Evolutionary conservation across 2,888 invertebrate genomes (phyloP).

Genomic region (Amphipyra berbera): DNA sequence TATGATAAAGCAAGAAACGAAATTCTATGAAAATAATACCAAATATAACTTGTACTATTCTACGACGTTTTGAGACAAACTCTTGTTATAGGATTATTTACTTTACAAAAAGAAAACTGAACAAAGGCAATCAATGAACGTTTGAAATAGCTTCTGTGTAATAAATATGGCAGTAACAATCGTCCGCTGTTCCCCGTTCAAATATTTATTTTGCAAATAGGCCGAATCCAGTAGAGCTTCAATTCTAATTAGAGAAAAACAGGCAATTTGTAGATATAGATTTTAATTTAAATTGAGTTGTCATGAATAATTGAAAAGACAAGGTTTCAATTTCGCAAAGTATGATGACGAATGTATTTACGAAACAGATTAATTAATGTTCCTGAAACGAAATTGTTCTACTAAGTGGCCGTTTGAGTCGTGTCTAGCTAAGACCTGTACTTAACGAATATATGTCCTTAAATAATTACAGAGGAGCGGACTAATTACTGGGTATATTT

Average conservation of each 20-base stretch:
- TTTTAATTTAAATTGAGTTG: conserved; percentile 70
- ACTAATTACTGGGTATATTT: conserved; percentile 1
- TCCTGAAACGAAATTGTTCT: conserved; percentile 11
- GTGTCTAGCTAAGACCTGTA: conserved; percentile 6
- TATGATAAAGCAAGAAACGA: conserved; percentile 1
- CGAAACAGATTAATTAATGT: conserved; percentile 45
- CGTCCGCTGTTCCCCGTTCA: conserved; percentile 34
- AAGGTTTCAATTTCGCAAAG: conserved; percentile 59
- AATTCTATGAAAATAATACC: conserved; percentile 2
- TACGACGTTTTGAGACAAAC: not conserved
- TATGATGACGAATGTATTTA: conserved; percentile 58
- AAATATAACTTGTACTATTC: not conserved
- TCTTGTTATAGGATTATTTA: conserved; percentile 15
- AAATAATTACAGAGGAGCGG: not conserved
- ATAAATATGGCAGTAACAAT: conserved; percentile 43
- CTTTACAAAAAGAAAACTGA: conserved; percentile 28
- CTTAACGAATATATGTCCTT: conserved; percentile 5
- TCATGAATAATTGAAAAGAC: conserved; percentile 68
- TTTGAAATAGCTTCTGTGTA: conserved; percentile 35
- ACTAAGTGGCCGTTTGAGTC: conserved; percentile 17
- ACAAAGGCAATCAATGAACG: conserved; percentile 45
- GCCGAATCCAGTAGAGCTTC: conserved; percentile 60
- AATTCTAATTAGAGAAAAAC: conserved; percentile 71
- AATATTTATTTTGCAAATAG: conserved; percentile 66
- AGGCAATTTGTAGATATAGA: conserved; percentile 66